phyloP scores from a whole-genome alignment of 2,113 vertebrate genomes.

The Procavia capensis region DNA sequence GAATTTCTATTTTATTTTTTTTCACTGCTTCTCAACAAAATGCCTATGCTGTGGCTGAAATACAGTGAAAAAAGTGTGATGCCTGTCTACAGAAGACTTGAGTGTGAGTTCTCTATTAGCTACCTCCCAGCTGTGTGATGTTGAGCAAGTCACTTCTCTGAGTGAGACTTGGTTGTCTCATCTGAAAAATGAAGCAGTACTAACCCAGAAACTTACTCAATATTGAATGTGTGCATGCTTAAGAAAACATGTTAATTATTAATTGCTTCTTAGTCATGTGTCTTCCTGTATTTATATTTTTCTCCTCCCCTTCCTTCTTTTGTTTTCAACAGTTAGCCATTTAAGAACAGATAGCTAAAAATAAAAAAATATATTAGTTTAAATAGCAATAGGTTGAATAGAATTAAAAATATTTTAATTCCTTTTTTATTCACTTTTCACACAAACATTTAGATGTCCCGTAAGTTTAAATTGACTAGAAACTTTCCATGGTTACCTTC shows the following conservation, averaged over 20 bases:
- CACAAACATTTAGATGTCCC: not conserved
- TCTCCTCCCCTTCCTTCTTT: not conserved
- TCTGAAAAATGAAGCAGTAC: not conserved
- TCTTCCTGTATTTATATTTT: not conserved
- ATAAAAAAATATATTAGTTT: not conserved
- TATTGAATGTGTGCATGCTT: not conserved
- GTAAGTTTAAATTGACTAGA: not conserved
- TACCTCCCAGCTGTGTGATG: not conserved
- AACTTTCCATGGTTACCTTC: not conserved
- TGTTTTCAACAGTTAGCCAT: not conserved
- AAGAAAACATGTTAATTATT: not conserved
- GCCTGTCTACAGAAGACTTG: not conserved
- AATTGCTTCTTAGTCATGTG: not conserved
- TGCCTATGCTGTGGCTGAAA: not conserved
- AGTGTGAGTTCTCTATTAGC: not conserved
- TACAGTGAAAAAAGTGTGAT: not conserved
- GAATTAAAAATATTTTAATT: not conserved
- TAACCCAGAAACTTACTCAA: not conserved
- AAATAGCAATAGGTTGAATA: not conserved
- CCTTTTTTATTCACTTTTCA: not conserved
- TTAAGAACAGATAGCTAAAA: not conserved
- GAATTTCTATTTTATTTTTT: constrained; percentile 45
- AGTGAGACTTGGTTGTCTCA: not conserved
- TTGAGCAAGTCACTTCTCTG: not conserved
- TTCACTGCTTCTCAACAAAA: not conserved